These are phyloP conservation scores for Melanophora roralis DNA, from an alignment of 2,888 invertebrate species.

Conservation along the genomic window DNA sequence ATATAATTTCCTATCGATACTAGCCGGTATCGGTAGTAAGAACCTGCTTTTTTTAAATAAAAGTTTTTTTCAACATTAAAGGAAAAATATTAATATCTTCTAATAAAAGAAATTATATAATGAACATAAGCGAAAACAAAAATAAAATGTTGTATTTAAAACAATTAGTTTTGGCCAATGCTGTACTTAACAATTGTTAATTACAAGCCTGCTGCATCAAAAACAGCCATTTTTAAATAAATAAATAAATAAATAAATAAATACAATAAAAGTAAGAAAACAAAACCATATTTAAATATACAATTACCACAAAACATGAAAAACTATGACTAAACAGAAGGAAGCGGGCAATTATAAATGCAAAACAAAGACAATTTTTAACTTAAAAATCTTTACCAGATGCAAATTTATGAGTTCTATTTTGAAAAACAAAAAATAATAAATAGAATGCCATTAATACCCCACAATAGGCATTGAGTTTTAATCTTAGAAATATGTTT, in stretches of 20 bases:
- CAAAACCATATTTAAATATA: background rate
- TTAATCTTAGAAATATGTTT: no score
- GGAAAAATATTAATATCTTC: no score
- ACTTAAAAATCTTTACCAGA: slow-evolving; percentile 53
- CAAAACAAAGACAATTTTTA: slow-evolving; percentile 15
- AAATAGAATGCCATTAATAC: background rate
- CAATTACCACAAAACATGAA: slow-evolving; percentile 26
- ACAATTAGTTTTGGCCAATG: background rate
- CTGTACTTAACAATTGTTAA: slow-evolving; percentile 47
- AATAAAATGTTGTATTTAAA: background rate
- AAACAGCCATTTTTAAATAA: no score
- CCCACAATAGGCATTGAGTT: background rate
- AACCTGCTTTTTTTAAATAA: no score
- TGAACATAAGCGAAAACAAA: no score
- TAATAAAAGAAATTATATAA: no score
- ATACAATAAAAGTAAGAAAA: background rate
- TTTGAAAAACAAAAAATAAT: slow-evolving; percentile 11
- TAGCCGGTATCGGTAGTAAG: no score
- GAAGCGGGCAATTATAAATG: slow-evolving; percentile 36
- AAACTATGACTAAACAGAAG: slow-evolving; percentile 28
- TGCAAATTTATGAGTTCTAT: slow-evolving; percentile 41
- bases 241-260: no score
- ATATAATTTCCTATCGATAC: no score
- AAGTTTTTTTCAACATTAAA: no score
- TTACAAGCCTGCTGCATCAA: slow-evolving; percentile 56